A percentile compares a stretch with the other conserved stretches of the same genome.
Conservation (phyloP, 2,888 invertebrate species). For the Schrankia costaestrigalis region DNA sequence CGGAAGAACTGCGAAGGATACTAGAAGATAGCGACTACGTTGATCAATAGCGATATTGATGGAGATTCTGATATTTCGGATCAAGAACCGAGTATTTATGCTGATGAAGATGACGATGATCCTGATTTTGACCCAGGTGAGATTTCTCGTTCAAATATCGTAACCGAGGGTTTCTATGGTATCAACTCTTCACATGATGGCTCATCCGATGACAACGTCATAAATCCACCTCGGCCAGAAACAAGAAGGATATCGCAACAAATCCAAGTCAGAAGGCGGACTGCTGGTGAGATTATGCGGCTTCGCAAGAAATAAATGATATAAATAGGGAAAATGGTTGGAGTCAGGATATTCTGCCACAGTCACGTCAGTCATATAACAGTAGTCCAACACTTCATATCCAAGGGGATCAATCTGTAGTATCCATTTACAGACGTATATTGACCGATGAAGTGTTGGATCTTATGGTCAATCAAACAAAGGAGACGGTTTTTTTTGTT, state of each 20-base stretch:
- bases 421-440: constrained; percentile 18
- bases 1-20: constrained; percentile 9
- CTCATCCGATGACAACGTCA: constrained; percentile 8
- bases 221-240: constrained; percentile 8
- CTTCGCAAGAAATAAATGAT: constrained; percentile 11
- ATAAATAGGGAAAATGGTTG: constrained; percentile 8
- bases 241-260: constrained; percentile 1
- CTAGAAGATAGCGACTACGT: constrained; percentile 11
- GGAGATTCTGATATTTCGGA: constrained; percentile 6
- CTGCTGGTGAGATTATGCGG: constrained; percentile 12
- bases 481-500: too few relatives aligned
- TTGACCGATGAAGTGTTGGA: constrained; percentile 15
- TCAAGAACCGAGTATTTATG: too few relatives aligned
- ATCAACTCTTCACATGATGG: too few relatives aligned
- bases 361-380: constrained; percentile 8
- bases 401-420: constrained; percentile 16
- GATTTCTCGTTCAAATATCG: too few relatives aligned
- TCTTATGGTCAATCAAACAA: constrained; percentile 16
- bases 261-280: constrained; percentile 6
- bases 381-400: constrained; percentile 12
- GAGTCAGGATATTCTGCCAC: constrained; percentile 9
- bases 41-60: constrained; percentile 5
- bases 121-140: too few relatives aligned
- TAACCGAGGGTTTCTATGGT: too few relatives aligned
- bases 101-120: too few relatives aligned